phyloP scores from a whole-genome alignment of 2,797 vertebrate genomes.

The Cuculus canorus region DNA sequence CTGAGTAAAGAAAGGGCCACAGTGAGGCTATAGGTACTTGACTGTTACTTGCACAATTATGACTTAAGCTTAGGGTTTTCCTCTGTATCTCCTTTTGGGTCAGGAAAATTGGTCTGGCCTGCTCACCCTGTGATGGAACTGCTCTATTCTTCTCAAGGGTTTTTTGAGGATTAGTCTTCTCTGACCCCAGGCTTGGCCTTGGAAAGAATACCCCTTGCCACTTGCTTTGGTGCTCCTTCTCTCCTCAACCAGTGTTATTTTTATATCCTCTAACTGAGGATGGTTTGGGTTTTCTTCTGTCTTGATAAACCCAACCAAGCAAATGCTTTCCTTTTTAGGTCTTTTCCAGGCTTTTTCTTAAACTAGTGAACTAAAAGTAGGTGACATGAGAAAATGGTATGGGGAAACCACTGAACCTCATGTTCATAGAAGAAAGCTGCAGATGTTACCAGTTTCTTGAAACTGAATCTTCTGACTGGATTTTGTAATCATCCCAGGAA shows the following conservation, averaged over 20 bases:
- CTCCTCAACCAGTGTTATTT: not conserved
- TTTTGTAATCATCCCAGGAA: slow-evolving; percentile 8
- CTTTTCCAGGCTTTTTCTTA: not conserved
- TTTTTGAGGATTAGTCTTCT: not conserved
- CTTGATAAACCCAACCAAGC: not conserved
- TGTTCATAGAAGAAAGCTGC: not conserved
- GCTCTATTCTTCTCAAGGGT: fast-evolving
- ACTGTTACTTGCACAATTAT: not conserved
- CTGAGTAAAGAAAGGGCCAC: not conserved
- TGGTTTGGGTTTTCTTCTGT: not conserved
- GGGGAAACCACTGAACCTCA: not conserved
- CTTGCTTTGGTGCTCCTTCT: not conserved
- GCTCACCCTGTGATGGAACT: fast-evolving
- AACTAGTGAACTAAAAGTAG: not conserved
- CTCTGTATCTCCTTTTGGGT: not conserved
- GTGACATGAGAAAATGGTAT: not conserved
- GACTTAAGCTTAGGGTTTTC: not conserved
- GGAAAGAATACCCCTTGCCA: not conserved
- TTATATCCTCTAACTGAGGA: not conserved
- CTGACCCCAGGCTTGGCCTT: not conserved
- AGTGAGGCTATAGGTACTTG: not conserved
- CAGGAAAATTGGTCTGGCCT: not conserved
- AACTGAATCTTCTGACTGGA: not conserved
- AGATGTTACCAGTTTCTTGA: not conserved
- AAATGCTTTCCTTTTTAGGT: not conserved